phyloP scores from a whole-genome alignment of 2,113 vertebrate genomes.

The Holacanthus passer region DNA sequence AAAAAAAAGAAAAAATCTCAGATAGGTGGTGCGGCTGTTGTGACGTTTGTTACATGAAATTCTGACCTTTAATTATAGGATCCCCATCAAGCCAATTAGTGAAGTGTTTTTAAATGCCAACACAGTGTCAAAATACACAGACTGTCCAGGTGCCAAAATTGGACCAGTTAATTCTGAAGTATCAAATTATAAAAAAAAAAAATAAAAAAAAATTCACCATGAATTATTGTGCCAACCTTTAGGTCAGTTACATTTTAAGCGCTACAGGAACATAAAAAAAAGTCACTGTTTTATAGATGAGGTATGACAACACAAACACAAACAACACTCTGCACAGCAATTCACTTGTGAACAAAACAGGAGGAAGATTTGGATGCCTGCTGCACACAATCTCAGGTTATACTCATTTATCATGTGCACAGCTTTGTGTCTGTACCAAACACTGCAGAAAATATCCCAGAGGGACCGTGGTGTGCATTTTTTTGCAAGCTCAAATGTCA shows the following conservation, averaged over 20 bases:
- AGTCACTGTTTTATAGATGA: constrained; percentile 33
- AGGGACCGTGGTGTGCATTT: constrained; percentile 39
- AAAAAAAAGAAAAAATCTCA: constrained; percentile 24
- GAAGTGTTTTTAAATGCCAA: constrained; percentile 60
- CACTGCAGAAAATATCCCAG: constrained; percentile 51
- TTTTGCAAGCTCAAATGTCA: constrained; percentile 67
- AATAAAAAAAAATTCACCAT: constrained; percentile 11
- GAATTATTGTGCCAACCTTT: constrained; percentile 19
- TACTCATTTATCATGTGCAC: constrained; percentile 64
- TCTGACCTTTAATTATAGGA: constrained; percentile 71
- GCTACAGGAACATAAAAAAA: background rate
- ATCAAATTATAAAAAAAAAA: constrained; percentile 26
- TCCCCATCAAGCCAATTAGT: constrained; percentile 70
- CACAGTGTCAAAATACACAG: constrained; percentile 23
- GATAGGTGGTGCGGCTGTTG: constrained; percentile 38
- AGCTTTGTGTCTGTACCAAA: constrained; percentile 48
- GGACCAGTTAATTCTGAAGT: constrained; percentile 10
- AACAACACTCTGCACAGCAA: constrained; percentile 32
- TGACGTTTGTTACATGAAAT: constrained; percentile 46
- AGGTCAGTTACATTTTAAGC: constrained; percentile 31
- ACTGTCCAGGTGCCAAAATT: constrained; percentile 13
- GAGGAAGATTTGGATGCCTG: constrained; percentile 30
- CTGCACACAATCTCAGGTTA: constrained; percentile 44
- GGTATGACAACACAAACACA: background rate
- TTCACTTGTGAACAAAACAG: constrained; percentile 41